phyloP scores from a whole-genome alignment of 1,140 invertebrate species.

The Pogonognathellus flavescens region DNA sequence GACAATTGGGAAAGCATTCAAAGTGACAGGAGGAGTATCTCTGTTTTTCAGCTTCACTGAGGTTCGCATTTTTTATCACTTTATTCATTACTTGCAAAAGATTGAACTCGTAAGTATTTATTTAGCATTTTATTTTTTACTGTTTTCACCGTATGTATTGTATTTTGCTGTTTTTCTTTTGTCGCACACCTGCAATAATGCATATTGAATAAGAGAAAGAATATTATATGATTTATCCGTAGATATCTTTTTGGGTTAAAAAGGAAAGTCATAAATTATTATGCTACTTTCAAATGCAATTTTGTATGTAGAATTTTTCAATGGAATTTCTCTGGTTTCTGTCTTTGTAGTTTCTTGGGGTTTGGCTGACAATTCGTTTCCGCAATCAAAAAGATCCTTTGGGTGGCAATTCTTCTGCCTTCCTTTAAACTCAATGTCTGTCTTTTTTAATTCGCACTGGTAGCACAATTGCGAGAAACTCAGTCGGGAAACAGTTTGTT shows the following conservation, averaged over 20 bases:
- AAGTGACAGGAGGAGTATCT: slow-evolving; percentile 90
- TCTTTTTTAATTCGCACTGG: neutral
- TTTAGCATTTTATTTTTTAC: slow-evolving; percentile 39
- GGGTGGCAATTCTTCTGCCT: slow-evolving; percentile 93
- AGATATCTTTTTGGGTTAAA: neutral
- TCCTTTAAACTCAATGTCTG: slow-evolving; percentile 79
- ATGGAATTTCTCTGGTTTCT: slow-evolving; percentile 62
- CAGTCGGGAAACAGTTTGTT: too few species aligned
- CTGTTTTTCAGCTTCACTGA: slow-evolving; percentile 98
- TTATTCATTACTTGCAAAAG: slow-evolving; percentile 44
- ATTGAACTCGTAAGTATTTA: too few species aligned
- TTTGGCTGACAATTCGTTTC: slow-evolving; percentile 96
- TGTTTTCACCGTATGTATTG: slow-evolving; percentile 7
- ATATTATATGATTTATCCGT: too few species aligned
- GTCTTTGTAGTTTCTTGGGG: slow-evolving; percentile 91
- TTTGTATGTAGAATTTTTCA: neutral
- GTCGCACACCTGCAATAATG: neutral
- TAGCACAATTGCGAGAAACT: neutral
- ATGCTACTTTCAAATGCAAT: too few species aligned
- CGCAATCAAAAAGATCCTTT: slow-evolving; percentile 95
- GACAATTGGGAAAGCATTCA: slow-evolving; percentile 89
- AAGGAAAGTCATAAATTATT: too few species aligned
- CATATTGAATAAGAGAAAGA: neutral
- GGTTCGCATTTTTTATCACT: slow-evolving; percentile 76
- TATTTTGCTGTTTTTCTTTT: slow-evolving; percentile 12